Conservation (phyloP, 2,888 invertebrate species). For the Acleris holmiana region DNA sequence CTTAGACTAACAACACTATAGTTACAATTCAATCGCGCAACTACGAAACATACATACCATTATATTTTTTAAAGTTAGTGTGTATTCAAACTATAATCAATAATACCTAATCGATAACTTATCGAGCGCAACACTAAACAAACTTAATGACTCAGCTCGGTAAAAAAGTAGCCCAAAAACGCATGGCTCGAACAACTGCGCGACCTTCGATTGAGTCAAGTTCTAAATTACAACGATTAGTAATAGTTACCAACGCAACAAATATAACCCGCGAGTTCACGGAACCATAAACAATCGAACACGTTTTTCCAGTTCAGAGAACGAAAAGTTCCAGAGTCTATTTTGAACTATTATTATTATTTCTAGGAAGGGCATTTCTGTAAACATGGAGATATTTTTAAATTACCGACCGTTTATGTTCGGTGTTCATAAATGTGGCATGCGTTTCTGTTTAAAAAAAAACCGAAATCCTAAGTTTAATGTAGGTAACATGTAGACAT, state of each 20-base stretch:
- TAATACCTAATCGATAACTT: conserved; percentile 42
- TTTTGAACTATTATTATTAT: conserved; percentile 21
- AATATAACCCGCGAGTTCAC: conserved; percentile 23
- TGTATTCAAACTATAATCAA: background rate
- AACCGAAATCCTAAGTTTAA: too few relatives aligned
- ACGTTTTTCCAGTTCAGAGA: conserved; percentile 31
- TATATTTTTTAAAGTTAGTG: too few relatives aligned
- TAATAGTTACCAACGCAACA: conserved; percentile 25
- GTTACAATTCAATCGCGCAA: too few relatives aligned
- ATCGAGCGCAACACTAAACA: conserved; percentile 45
- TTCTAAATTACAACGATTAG: conserved; percentile 33
- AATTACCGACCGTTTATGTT: background rate
- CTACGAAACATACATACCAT: too few relatives aligned
- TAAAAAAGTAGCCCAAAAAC: conserved; percentile 53
- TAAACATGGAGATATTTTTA: conserved; percentile 9
- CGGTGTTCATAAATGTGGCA: background rate
- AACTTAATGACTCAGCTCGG: conserved; percentile 53
- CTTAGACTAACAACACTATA: too few relatives aligned
- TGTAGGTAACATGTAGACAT: background rate
- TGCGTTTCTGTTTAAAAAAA: background rate
- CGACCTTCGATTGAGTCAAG: conserved; percentile 68
- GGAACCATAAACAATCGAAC: conserved; percentile 33
- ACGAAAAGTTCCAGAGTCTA: conserved; percentile 25
- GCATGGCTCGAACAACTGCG: conserved; percentile 59
- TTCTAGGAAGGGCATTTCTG: conserved; percentile 20